Evolutionary conservation across 2,888 invertebrate genomes (phyloP), one percentile per base, ranked within the genome.

Genomic region (Nymphalis c-album): DNA sequence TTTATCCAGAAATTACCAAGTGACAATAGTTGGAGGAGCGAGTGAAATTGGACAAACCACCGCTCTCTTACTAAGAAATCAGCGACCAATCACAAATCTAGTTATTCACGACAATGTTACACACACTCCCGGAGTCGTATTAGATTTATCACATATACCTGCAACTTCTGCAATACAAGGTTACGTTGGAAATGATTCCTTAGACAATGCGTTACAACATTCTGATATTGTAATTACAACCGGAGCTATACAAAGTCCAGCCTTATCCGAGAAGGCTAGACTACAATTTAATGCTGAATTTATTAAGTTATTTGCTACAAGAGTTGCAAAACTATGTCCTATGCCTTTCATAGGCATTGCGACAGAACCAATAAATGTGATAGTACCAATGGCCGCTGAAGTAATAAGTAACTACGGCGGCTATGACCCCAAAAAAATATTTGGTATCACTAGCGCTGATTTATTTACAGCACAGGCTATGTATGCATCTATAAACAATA

Each of bases 371-470:
- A 79, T 93, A 2, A 93, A 93, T 73, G 79, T 82, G 1, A 75
- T 89, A 0, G 83, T 93, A 1, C 93, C 93, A 1, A 85, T 93
- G 79, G 86, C 87, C 10, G 88, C 91, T 0, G 91, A 92, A 75
- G 77, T 91, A 17, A 80, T 93, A 77, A 78, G 78, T 64, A 81
- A 79, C 66, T 69, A 81, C 48, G 87, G 88, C 7, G 76, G 93
- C 26, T 95, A 93, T 80, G 94, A 96, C 75, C 92, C 94, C 4
- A 94, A 92, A 66, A 89, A 88, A 71, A 75, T 94, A 26, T 96
- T 97, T 80, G 97, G 97, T 8, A 94, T 97, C 6, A 96, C 96
- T 60, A 94, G 95, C 8, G 85, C 96, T 46, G 95, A 97, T 83
- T 88, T 94, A 40, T 94, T 97, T 31, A 92, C 96, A 76, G 95